These are phyloP conservation scores for Burhinus bistriatus DNA, from an alignment of 2,113 vertebrate genomes.

Conservation along the genomic window DNA sequence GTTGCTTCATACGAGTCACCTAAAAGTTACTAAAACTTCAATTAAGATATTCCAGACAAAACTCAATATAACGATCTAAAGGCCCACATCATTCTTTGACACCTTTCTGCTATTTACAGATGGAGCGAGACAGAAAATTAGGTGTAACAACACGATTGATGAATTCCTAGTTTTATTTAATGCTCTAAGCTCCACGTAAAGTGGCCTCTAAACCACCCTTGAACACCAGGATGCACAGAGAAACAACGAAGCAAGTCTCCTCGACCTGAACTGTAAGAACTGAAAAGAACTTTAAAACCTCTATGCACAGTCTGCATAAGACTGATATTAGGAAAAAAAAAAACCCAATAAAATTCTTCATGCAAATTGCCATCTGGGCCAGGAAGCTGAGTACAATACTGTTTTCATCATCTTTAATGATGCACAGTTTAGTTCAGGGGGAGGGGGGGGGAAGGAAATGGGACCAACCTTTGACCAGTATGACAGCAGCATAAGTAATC, in stretches of 20 bases:
- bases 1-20: neutral
- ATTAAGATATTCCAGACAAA: neutral
- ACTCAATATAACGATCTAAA: fast-evolving
- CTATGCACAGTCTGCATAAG: neutral
- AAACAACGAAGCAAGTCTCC: neutral
- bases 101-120: neutral
- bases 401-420: constrained; percentile 39
- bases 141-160: neutral
- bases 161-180: neutral
- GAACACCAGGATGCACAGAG: neutral
- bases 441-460: constrained; percentile 16
- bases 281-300: constrained; percentile 9
- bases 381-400: constrained; percentile 6
- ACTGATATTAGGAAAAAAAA: neutral
- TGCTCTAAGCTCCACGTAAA: neutral
- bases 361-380: constrained; percentile 20
- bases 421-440: constrained; percentile 19
- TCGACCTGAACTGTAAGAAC: neutral
- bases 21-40: neutral
- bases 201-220: neutral
- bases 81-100: neutral
- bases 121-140: neutral
- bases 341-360: constrained; percentile 23
- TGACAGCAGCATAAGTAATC: constrained; percentile 47
- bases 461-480: constrained; percentile 40